Evolutionary conservation across 1,140 invertebrate species (phyloP).

Genomic region (Cyrtorhinus lividipennis): DNA sequence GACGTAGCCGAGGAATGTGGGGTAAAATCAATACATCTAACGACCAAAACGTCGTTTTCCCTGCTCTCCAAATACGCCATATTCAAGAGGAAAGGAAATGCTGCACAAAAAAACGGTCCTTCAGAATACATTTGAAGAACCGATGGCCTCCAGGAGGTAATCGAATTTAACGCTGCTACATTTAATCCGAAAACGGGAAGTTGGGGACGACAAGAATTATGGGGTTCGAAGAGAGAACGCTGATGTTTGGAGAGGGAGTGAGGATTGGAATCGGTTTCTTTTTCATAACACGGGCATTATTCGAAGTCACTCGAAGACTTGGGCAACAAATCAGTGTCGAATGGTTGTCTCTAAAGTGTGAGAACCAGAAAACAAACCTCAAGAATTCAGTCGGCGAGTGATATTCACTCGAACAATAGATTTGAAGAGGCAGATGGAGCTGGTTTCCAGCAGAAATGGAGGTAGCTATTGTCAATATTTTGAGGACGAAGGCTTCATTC

Average conservation of each 20-base stretch:
- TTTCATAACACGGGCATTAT: not conserved
- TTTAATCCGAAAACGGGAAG: conserved; percentile 5
- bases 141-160: not conserved
- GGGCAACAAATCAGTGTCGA: not conserved
- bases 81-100: too few relatives aligned
- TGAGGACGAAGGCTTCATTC: not conserved
- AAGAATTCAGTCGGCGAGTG: not conserved
- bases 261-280: not conserved
- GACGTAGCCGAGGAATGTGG: too few relatives aligned
- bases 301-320: not conserved
- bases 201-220: not conserved
- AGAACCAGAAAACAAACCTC: conserved; percentile 9
- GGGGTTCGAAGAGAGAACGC: not conserved
- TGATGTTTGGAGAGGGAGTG: not conserved
- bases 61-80: too few relatives aligned
- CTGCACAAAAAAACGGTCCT: not conserved
- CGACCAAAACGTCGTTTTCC: too few relatives aligned
- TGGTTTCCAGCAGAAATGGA: not conserved
- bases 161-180: not conserved
- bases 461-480: not conserved
- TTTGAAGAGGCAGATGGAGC: not conserved
- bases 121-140: not conserved
- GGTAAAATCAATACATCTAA: too few relatives aligned
- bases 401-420: not conserved
- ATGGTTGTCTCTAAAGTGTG: not conserved